A percentile compares a stretch with the other conserved stretches of the same genome.
phyloP scores from a whole-genome alignment of 2,797 vertebrate species.

The Myioborus melanocephalus region DNA sequence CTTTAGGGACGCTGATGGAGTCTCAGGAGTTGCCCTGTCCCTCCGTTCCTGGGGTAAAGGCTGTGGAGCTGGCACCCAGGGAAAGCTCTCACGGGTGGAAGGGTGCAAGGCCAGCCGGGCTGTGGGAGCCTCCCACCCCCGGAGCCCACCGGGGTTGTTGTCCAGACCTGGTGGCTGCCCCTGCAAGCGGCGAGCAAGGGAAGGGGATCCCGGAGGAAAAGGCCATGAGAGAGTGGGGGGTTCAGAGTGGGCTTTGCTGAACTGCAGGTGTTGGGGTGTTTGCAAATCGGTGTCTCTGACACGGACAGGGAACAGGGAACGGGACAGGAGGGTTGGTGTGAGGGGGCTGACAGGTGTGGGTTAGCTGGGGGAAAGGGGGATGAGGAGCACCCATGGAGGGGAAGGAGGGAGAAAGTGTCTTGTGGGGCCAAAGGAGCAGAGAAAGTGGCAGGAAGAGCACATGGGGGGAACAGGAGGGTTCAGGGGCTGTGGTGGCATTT shows the following conservation, averaged over 20 bases:
- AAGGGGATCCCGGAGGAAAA: background rate
- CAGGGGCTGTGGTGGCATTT: fast-evolving
- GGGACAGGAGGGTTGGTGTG: fast-evolving
- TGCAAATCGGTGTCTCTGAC: background rate
- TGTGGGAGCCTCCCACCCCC: fast-evolving
- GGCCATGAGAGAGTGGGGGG: fast-evolving
- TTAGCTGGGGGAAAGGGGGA: background rate
- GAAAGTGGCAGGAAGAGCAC: background rate
- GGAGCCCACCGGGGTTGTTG: fast-evolving
- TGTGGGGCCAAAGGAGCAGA: background rate
- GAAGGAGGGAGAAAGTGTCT: background rate
- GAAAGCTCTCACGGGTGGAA: background rate
- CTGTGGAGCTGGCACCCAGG: background rate
- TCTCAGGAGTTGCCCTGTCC: background rate
- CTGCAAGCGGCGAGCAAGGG: fast-evolving
- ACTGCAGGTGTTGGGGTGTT: background rate
- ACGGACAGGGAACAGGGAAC: background rate
- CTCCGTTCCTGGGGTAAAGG: background rate
- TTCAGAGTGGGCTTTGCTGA: background rate
- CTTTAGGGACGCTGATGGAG: fast-evolving
- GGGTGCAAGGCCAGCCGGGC: fast-evolving
- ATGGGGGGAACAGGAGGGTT: background rate
- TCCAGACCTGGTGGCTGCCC: background rate
- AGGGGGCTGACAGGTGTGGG: background rate
- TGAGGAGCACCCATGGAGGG: background rate